Percentiles rank a stretch among this genome's conserved stretches.
Conservation (phyloP, 1,140 invertebrate genomes). For the Tetramorium parvispinum region DNA sequence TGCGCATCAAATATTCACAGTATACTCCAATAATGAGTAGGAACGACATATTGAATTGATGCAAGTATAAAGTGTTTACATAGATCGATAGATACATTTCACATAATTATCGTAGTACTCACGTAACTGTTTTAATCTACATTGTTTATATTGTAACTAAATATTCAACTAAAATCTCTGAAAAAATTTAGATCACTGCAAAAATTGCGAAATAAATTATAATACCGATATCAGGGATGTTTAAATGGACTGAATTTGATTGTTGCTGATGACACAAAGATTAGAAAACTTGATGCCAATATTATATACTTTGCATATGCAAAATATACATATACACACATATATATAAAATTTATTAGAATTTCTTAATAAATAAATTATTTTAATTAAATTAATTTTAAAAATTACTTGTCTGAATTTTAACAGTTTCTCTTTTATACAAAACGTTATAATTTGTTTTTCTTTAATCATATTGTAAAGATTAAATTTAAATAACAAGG, state of each 20-base stretch:
- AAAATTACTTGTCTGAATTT: not conserved
- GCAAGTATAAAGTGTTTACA: constrained; percentile 15
- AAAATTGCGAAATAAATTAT: constrained; percentile 18
- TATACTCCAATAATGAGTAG: constrained; percentile 13
- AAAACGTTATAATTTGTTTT: not conserved
- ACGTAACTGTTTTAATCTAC: constrained; percentile 10
- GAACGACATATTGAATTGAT: constrained; percentile 10
- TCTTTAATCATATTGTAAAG: not conserved
- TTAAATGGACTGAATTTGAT: not conserved
- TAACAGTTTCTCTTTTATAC: not conserved
- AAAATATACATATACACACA: no score
- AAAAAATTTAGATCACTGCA: not conserved
- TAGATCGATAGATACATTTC: constrained; percentile 19
- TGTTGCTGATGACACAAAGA: not conserved
- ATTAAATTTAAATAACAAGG: not conserved
- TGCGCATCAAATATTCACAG: constrained; percentile 27
- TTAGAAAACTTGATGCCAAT: not conserved
- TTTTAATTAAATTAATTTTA: no score
- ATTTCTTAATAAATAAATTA: constrained; percentile 11
- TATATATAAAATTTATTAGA: not conserved
- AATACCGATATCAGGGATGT: not conserved
- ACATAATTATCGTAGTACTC: no score
- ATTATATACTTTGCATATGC: not conserved
- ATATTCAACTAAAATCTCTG: not conserved
- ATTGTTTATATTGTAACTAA: constrained; percentile 14